These are phyloP conservation scores for Plutella xylostella DNA, from an alignment of 2,888 invertebrate genomes.

Conservation along the genomic window DNA sequence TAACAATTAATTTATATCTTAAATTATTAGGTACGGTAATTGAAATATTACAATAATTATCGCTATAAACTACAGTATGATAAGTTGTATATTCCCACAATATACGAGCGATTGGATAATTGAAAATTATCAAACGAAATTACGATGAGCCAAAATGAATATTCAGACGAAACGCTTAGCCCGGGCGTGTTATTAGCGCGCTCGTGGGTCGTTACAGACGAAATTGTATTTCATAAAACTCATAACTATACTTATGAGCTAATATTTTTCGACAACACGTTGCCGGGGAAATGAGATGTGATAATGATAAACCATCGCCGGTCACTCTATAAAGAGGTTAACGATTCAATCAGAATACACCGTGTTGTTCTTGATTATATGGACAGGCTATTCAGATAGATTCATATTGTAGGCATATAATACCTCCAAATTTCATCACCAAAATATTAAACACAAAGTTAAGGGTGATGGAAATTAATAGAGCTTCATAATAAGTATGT, in stretches of 20 bases:
- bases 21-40: neutral
- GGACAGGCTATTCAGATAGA: too few relatives aligned
- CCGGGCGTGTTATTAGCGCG: constrained; percentile 59
- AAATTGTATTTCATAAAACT: constrained; percentile 67
- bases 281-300: constrained; percentile 52
- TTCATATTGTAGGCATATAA: too few relatives aligned
- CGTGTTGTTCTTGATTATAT: too few relatives aligned
- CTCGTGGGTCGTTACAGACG: constrained; percentile 62
- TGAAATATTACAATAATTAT: constrained; percentile 12
- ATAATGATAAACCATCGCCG: constrained; percentile 20
- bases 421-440: too few relatives aligned
- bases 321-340: constrained; percentile 2
- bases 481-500: too few relatives aligned
- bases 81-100: constrained; percentile 18
- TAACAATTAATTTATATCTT: neutral
- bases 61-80: constrained; percentile 45
- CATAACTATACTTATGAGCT: constrained; percentile 65
- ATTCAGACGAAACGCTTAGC: constrained; percentile 64
- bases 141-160: constrained; percentile 64
- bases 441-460: too few relatives aligned
- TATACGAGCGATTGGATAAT: constrained; percentile 51
- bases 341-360: constrained; percentile 7
- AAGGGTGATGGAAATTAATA: too few relatives aligned
- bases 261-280: constrained; percentile 61
- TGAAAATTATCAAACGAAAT: constrained; percentile 64